Conservation (phyloP, 2,113 vertebrate genomes). For the Callorhinus ursinus region DNA sequence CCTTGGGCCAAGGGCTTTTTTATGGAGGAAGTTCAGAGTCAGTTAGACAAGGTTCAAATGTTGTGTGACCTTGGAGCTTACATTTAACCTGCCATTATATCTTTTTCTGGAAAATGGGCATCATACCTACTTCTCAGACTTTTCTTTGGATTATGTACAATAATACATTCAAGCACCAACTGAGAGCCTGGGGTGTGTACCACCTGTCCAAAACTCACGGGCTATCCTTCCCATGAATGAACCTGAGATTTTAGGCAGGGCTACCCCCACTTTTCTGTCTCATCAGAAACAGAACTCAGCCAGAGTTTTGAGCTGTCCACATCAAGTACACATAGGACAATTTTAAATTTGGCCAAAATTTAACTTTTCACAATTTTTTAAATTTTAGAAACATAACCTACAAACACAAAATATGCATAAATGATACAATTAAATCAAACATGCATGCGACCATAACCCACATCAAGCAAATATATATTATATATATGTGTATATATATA, state of each 20-base stretch:
- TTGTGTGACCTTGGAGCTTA: not conserved
- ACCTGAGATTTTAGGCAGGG: not conserved
- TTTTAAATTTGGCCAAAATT: not conserved
- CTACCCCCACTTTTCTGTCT: not conserved
- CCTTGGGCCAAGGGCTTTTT: not conserved
- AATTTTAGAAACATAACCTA: not conserved
- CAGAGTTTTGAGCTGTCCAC: not conserved
- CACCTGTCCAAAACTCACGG: not conserved
- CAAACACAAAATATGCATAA: not conserved
- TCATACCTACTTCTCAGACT: not conserved
- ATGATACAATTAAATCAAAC: not conserved
- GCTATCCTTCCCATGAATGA: not conserved
- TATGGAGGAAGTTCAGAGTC: not conserved
- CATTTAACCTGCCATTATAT: not conserved
- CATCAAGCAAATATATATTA: fast-evolving
- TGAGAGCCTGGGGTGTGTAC: not conserved
- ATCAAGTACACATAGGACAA: too few relatives aligned
- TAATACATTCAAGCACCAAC: not conserved
- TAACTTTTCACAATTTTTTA: not conserved
- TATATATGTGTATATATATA: too few relatives aligned
- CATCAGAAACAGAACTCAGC: not conserved
- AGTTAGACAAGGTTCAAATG: not conserved
- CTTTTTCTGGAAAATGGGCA: not conserved
- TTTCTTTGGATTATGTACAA: not conserved
- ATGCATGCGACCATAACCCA: not conserved